Percentiles rank a stretch among this genome's conserved stretches.
Conservation (phyloP, 53 echinoderm and acorn worm species). For the Apostichopus leukothele region DNA sequence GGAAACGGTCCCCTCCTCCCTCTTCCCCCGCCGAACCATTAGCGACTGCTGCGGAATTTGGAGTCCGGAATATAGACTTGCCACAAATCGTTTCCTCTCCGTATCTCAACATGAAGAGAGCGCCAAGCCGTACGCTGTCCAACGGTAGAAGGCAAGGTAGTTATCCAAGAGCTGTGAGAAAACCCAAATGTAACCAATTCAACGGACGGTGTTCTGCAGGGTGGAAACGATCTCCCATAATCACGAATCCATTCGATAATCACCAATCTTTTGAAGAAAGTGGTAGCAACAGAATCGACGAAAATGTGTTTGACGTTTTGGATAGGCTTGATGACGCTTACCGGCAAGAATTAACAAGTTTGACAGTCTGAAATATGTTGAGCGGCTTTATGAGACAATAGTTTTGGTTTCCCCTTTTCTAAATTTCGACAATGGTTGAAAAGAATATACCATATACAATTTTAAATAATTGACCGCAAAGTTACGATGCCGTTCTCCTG, state of each 20-base stretch:
- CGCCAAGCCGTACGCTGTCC: too few relatives aligned
- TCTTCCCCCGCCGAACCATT: not conserved
- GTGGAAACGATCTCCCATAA: slow-evolving; percentile 33
- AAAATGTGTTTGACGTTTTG: slow-evolving; percentile 4
- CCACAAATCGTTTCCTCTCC: slow-evolving; percentile 1
- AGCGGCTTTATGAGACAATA: too few relatives aligned
- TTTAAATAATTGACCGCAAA: too few relatives aligned
- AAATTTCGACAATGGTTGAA: too few relatives aligned
- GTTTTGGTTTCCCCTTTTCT: too few relatives aligned
- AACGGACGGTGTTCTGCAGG: slow-evolving; percentile 29
- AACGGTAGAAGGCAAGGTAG: not conserved
- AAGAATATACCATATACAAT: too few relatives aligned
- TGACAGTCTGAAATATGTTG: not conserved
- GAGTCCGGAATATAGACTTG: slow-evolving; percentile 9
- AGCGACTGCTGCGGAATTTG: not conserved
- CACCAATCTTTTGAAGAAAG: not conserved
- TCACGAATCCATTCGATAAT: not conserved
- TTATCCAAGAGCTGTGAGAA: not conserved
- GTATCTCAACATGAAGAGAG: not conserved
- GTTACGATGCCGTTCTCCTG: too few relatives aligned
- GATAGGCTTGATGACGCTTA: slow-evolving; percentile 2
- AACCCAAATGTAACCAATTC: slow-evolving; percentile 16
- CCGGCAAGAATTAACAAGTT: not conserved
- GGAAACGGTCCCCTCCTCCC: slow-evolving; percentile 6
- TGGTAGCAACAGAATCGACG: not conserved